Base-by-base conservation (phyloP, 2,113 vertebrate species). In the Hypocryptadius cinnamomeus region DNA sequence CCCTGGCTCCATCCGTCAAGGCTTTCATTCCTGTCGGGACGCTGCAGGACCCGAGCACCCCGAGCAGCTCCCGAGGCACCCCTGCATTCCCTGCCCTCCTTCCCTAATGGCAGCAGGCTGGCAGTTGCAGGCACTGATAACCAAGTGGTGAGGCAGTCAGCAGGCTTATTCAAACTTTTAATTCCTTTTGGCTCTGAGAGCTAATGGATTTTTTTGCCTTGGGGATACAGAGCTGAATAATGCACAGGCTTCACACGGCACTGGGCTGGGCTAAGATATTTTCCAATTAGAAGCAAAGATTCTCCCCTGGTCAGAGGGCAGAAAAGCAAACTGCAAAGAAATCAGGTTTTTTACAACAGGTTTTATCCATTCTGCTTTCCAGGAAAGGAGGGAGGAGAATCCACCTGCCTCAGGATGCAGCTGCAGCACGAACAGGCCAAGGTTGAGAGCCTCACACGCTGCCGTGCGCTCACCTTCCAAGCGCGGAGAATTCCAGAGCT, bases 141-240 rank as follows among this genome's bases (percentile, higher is more conserved):
- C 63, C 72, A 91, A 92, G 76, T 59, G 92, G 90, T 35, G 72
- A 87, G 65, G 65, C 1, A 89, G 87, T 44, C 93, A 76, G 88
- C 78, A 94, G 44, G 61, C 90, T 94, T 83, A 14, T 65, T 60
- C 95, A 84, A 90, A 95, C 90, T 95, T 94, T 72, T 90, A 71
- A 94, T 94, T 96, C 94, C 76, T 96, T 81, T 82, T 93, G 95
- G 94, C 95, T 94, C 65, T 1, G 33, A 63, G 59, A 96, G 94
- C 94, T 96, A 97, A 97, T 97, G 96, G 96, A 73, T 91, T 96
- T 96, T 91, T 94, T 95, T 96, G 88, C 96, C 95, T 96, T 96
- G 87, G 95, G 96, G 95, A 97, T 61, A 93, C 31, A 59, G 44
- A 91, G 81, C 76, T 97, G 87, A 96, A 96, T 90, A 96, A 95